Conservation (phyloP, 2,113 vertebrate genomes). For the Cebidichthys violaceus region DNA sequence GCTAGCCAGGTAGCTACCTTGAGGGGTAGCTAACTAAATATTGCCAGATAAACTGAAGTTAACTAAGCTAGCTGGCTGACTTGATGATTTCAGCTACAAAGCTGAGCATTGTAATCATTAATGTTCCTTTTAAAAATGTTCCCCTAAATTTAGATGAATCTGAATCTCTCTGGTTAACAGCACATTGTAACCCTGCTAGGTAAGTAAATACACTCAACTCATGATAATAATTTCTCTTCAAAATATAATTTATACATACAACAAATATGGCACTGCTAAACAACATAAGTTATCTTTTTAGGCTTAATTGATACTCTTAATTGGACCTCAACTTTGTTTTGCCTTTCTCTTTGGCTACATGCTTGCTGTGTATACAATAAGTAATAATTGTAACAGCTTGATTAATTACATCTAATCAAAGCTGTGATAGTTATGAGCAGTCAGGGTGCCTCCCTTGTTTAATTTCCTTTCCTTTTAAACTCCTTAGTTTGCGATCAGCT, state of each 20-base stretch:
- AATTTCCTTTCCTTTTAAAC: background rate
- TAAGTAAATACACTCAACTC: background rate
- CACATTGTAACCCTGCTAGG: background rate
- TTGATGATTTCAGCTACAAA: background rate
- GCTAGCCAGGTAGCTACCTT: background rate
- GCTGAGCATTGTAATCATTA: too few species aligned
- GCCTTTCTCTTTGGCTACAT: background rate
- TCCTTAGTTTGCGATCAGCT: slow-evolving; percentile 6
- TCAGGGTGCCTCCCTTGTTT: background rate
- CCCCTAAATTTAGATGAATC: background rate
- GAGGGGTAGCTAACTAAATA: background rate
- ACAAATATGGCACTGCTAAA: background rate
- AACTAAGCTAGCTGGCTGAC: background rate
- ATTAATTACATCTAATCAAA: slow-evolving; percentile 6
- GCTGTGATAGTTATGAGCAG: background rate
- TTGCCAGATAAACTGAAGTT: background rate
- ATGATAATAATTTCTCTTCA: background rate
- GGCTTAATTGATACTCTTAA: background rate
- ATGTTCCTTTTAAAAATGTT: background rate
- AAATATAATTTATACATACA: background rate
- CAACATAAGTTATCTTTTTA: background rate
- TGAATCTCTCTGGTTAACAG: too few species aligned
- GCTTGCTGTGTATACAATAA: background rate
- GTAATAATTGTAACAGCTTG: background rate
- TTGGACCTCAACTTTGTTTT: background rate